These are phyloP conservation scores for Harpagifer antarcticus DNA, from an alignment of 2,797 vertebrate species.

Conservation along the genomic window DNA sequence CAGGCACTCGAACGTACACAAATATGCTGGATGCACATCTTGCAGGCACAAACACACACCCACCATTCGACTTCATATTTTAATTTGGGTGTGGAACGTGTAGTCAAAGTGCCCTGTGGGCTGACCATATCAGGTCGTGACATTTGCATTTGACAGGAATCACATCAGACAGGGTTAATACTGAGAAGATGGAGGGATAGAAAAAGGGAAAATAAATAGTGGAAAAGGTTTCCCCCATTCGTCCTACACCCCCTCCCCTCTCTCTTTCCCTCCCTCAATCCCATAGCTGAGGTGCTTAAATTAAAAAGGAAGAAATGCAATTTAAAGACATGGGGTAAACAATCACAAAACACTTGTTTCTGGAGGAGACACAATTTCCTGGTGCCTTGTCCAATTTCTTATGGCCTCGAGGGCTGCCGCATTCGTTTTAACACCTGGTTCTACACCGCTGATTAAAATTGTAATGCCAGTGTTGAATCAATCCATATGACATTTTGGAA, in stretches of 20 bases:
- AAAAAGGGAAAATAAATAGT: slow-evolving; percentile 44
- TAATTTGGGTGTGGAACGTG: slow-evolving; percentile 90
- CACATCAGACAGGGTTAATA: slow-evolving; percentile 87
- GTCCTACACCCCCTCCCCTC: slow-evolving; percentile 21
- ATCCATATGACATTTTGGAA: slow-evolving; percentile 90
- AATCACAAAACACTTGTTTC: slow-evolving; percentile 90
- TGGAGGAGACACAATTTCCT: slow-evolving; percentile 87
- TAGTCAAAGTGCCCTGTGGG: slow-evolving; percentile 83
- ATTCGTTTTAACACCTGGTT: slow-evolving; percentile 88
- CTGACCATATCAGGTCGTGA: slow-evolving; percentile 87
- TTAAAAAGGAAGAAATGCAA: slow-evolving; percentile 92
- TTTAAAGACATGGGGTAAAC: slow-evolving; percentile 93
- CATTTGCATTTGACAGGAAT: slow-evolving; percentile 87
- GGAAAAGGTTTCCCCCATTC: slow-evolving; percentile 70
- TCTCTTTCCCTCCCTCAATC: slow-evolving; percentile 69
- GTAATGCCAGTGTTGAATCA: slow-evolving; percentile 88
- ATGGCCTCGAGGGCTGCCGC: slow-evolving; percentile 84
- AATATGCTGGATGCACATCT: slow-evolving; percentile 9
- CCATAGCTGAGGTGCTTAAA: slow-evolving; percentile 85
- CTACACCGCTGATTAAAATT: slow-evolving; percentile 92
- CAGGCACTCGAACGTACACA: slow-evolving; percentile 55
- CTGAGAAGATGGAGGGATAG: slow-evolving; percentile 81
- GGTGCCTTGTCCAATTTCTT: slow-evolving; percentile 90
- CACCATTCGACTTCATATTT: slow-evolving; percentile 83
- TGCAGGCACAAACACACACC: slow-evolving; percentile 63